Percentiles rank a stretch among this genome's conserved stretches.
Conservation (phyloP, 2,113 vertebrate genomes). For the Atractosteus spatula region DNA sequence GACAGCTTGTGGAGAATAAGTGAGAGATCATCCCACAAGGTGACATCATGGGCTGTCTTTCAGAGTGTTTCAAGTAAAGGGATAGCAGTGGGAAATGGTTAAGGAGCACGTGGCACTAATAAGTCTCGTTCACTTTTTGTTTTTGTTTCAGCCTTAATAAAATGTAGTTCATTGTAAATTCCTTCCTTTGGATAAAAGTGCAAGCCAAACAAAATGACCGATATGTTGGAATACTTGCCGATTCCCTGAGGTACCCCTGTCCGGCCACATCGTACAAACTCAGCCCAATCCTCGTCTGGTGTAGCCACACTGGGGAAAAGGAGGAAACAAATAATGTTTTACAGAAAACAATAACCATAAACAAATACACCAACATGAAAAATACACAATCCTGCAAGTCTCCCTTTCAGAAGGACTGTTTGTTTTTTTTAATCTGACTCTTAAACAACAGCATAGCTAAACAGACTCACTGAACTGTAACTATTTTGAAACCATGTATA, state of each 20-base stretch:
- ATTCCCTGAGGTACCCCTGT: conserved; percentile 95
- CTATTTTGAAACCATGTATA: not conserved
- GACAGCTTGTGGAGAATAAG: not conserved
- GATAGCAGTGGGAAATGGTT: not conserved
- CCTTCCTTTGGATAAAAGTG: not conserved
- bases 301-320: conserved; percentile 79
- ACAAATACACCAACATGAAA: not conserved
- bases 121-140: too few species aligned
- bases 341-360: not conserved
- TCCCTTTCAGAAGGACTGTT: too few species aligned
- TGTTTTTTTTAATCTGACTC: too few species aligned
- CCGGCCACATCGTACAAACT: conserved; percentile 97
- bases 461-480: not conserved
- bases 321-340: not conserved
- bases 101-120: too few species aligned
- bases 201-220: not conserved
- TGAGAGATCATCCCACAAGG: not conserved
- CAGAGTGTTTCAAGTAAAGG: not conserved
- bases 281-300: conserved; percentile 95
- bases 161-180: not conserved
- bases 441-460: too few species aligned
- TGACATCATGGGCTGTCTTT: not conserved
- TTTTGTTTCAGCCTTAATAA: too few species aligned
- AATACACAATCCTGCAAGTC: too few species aligned
- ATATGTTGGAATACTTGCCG: conserved; percentile 67